These are phyloP conservation scores for Baryphthengus martii DNA, from an alignment of 2,113 vertebrate species.

Conservation along the genomic window DNA sequence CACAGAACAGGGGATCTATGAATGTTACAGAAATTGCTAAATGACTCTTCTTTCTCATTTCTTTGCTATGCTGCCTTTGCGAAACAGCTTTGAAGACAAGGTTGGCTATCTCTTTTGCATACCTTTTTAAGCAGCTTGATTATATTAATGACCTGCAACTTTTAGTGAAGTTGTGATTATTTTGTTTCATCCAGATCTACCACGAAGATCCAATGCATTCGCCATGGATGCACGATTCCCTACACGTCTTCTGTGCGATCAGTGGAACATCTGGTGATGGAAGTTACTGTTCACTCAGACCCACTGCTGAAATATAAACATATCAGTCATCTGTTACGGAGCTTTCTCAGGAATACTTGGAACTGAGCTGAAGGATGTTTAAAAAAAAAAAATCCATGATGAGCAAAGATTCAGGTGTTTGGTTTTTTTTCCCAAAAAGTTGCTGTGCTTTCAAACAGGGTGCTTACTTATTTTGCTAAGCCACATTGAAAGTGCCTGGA, in stretches of 20 bases:
- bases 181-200: constrained; percentile 80
- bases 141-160: not conserved
- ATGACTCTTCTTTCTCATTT: constrained; percentile 67
- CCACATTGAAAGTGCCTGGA: constrained; percentile 78
- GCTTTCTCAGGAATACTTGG: constrained; percentile 76
- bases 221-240: constrained; percentile 85
- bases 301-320: constrained; percentile 60
- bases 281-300: constrained; percentile 73
- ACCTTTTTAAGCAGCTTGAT: constrained; percentile 30
- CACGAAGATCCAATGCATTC: constrained; percentile 89
- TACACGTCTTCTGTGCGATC: constrained; percentile 94
- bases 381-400: not conserved
- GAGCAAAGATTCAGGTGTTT: not conserved
- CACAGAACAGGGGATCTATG: not conserved
- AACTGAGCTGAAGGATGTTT: constrained; percentile 45
- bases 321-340: not conserved
- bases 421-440: not conserved
- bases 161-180: not conserved
- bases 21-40: constrained; percentile 25
- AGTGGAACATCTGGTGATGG: constrained; percentile 86
- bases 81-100: constrained; percentile 81
- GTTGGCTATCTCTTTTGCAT: constrained; percentile 65
- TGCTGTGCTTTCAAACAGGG: constrained; percentile 69
- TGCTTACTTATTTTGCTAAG: constrained; percentile 71
- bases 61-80: constrained; percentile 74